Conservation (phyloP, 2,888 invertebrate genomes). For the Lagria hirta region DNA sequence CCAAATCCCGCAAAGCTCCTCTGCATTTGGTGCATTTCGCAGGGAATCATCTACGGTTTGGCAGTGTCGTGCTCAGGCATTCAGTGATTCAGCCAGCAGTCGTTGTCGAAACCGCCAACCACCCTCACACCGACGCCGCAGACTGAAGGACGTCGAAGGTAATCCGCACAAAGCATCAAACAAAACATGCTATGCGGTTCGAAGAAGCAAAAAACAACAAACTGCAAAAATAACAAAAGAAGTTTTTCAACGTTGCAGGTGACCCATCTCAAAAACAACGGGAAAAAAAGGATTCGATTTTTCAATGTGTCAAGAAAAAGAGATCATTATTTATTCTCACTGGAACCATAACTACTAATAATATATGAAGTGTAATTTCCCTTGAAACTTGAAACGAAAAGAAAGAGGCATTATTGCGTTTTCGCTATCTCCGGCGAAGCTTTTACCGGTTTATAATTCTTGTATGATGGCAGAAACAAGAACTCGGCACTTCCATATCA, state of each 20-base stretch:
- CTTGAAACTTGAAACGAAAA: slow-evolving; percentile 23
- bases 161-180: slow-evolving; percentile 28
- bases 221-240: too few relatives aligned
- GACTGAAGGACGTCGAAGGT: slow-evolving; percentile 30
- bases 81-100: background rate
- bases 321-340: too few relatives aligned
- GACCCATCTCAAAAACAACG: too few relatives aligned
- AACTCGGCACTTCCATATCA: slow-evolving; percentile 7
- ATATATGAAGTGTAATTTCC: slow-evolving; percentile 30
- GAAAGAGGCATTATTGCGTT: slow-evolving; percentile 19
- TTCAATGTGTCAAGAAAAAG: too few relatives aligned
- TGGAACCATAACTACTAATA: slow-evolving; percentile 18
- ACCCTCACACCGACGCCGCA: slow-evolving; percentile 12
- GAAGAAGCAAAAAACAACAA: slow-evolving; percentile 21
- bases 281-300: too few relatives aligned
- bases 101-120: background rate
- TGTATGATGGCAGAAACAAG: slow-evolving; percentile 15
- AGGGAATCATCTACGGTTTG: too few relatives aligned
- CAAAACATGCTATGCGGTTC: slow-evolving; percentile 28
- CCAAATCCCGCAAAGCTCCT: too few relatives aligned
- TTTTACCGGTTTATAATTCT: slow-evolving; percentile 22
- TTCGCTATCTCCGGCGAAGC: slow-evolving; percentile 11
- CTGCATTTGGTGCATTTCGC: too few relatives aligned
- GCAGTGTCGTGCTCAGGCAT: background rate
- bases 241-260: too few relatives aligned